phyloP scores from a whole-genome alignment of 2,113 vertebrate species.

The Lepidothrix coronata region DNA sequence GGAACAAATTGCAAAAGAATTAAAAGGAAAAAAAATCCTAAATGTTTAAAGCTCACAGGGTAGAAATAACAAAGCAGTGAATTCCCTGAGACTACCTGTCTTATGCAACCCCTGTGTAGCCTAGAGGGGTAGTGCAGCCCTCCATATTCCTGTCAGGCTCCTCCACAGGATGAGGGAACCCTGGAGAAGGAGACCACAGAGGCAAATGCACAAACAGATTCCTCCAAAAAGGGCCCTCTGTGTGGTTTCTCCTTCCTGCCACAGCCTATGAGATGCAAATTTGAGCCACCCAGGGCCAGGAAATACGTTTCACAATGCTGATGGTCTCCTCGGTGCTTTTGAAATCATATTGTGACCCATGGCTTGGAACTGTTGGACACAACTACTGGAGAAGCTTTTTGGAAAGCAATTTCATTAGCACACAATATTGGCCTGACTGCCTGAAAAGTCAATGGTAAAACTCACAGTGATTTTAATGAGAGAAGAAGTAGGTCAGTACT shows the following conservation, averaged over 20 bases:
- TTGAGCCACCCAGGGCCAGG: slow-evolving; percentile 10
- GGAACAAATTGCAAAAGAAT: background rate
- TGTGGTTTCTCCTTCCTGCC: slow-evolving; percentile 17
- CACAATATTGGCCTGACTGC: slow-evolving; percentile 36
- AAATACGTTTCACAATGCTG: background rate
- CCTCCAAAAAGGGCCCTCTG: background rate
- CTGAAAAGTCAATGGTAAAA: slow-evolving; percentile 22
- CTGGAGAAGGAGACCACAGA: background rate
- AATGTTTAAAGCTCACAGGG: background rate
- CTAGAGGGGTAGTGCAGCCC: rapidly evolving
- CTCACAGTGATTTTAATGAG: slow-evolving; percentile 58
- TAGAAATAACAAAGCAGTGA: background rate
- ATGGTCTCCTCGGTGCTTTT: background rate
- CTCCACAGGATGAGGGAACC: background rate
- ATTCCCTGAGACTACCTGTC: background rate
- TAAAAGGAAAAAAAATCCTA: background rate
- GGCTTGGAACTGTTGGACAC: slow-evolving; percentile 23
- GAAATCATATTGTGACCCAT: slow-evolving; percentile 21
- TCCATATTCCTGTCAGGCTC: background rate
- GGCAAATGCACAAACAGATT: background rate
- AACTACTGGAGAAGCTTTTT: slow-evolving; percentile 38
- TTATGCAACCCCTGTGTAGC: rapidly evolving
- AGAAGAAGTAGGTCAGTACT: slow-evolving; percentile 63
- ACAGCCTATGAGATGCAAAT: background rate
- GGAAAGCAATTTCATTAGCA: slow-evolving; percentile 61